A percentile compares a stretch with the other conserved stretches of the same genome.
These are phyloP conservation scores for Protomyctophum bolini DNA, from an alignment of 2,113 vertebrate species.

Conservation along the genomic window DNA sequence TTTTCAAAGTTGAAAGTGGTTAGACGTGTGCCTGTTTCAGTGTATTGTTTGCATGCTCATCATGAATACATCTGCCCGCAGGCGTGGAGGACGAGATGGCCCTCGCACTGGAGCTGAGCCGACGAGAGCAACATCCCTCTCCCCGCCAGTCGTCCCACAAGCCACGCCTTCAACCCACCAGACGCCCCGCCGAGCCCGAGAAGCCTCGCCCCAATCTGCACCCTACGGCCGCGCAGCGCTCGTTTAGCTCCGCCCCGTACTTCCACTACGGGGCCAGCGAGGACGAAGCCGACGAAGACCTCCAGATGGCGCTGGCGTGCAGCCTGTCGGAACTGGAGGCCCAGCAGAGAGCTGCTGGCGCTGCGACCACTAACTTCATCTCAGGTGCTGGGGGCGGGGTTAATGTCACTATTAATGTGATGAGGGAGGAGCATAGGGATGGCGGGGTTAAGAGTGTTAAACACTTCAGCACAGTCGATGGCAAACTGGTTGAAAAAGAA, in stretches of 20 bases:
- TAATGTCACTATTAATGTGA: constrained; percentile 14
- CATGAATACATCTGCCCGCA: constrained; percentile 56
- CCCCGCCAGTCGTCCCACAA: constrained; percentile 43
- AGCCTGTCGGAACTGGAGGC: constrained; percentile 96
- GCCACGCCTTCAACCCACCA: constrained; percentile 67
- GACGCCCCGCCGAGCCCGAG: constrained; percentile 18
- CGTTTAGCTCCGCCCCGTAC: constrained; percentile 80
- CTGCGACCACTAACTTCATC: constrained; percentile 65
- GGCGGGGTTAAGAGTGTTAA: constrained; percentile 17
- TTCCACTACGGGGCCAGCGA: constrained; percentile 68
- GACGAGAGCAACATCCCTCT: constrained; percentile 81
- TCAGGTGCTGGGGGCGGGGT: constrained; percentile 76
- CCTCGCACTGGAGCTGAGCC: constrained; percentile 90
- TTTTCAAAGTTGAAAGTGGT: too few relatives aligned
- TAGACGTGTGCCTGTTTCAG: too few relatives aligned
- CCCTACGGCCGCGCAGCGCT: constrained; percentile 60
- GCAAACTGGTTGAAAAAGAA: constrained; percentile 5
- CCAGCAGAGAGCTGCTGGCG: constrained; percentile 84
- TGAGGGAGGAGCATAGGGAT: constrained; percentile 10
- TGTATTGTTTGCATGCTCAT: too few relatives aligned
- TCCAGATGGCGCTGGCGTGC: constrained; percentile 96
- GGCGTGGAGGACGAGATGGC: constrained; percentile 93
- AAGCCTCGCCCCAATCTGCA: constrained; percentile 18
- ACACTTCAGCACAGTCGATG: not conserved
- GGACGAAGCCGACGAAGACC: constrained; percentile 91